A percentile compares a stretch with the other conserved stretches of the same genome.
phyloP scores from a whole-genome alignment of 2,888 invertebrate species.

The Pristionchus arcanus region DNA sequence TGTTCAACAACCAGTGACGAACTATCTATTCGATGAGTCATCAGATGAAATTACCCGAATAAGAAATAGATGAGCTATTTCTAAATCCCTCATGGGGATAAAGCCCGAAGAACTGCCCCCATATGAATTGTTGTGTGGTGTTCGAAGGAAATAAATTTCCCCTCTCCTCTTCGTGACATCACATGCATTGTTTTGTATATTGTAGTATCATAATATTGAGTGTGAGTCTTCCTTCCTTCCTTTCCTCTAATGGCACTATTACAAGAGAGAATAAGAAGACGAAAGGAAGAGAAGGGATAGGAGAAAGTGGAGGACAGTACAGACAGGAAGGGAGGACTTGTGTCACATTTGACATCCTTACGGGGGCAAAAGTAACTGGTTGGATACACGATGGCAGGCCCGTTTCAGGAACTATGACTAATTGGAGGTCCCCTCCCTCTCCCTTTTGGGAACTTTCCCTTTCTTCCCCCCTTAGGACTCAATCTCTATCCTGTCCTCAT shows the following conservation, averaged over 20 bases:
- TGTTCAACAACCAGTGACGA: too few species aligned
- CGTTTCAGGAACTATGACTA: conserved; percentile 45
- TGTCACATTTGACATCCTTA: conserved; percentile 13
- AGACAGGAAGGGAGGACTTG: neutral
- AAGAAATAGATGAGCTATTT: neutral
- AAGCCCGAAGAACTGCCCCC: neutral
- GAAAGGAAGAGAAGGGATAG: neutral
- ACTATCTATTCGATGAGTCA: neutral
- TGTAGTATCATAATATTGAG: neutral
- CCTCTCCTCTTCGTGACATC: neutral
- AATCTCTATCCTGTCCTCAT: neutral
- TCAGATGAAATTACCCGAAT: neutral
- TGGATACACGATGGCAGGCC: conserved; percentile 8
- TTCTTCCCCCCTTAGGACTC: neutral
- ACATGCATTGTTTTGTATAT: neutral
- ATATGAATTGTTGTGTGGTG: neutral
- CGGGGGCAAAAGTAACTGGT: conserved; percentile 27
- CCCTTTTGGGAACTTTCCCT: neutral
- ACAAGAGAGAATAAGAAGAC: neutral
- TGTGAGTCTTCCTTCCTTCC: conserved; percentile 10
- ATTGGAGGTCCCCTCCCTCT: neutral
- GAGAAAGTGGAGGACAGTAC: conserved; percentile 6
- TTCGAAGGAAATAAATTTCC: neutral
- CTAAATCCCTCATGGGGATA: neutral
- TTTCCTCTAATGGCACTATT: conserved; percentile 39